phyloP scores from a whole-genome alignment of 1,140 invertebrate genomes.

The Ostrea edulis region DNA sequence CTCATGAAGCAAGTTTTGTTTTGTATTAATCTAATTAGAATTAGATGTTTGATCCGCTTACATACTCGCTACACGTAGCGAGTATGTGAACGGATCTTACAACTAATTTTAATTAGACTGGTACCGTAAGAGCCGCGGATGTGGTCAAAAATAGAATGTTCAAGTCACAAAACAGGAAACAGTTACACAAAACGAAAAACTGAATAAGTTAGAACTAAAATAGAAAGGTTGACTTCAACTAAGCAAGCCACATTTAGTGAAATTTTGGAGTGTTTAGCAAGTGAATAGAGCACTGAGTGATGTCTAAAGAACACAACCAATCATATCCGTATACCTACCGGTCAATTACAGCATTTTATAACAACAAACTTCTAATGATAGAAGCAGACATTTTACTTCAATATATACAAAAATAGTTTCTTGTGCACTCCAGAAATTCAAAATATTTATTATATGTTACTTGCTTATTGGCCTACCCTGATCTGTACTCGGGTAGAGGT shows the following conservation, averaged over 20 bases:
- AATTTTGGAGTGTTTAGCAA: not conserved
- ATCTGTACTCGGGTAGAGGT: conserved; percentile 67
- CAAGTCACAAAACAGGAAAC: too few species aligned
- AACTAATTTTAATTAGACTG: too few species aligned
- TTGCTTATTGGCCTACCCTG: conserved; percentile 43
- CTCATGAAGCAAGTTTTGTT: too few species aligned
- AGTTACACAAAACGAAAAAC: not conserved
- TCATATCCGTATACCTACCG: not conserved
- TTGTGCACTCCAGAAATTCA: not conserved
- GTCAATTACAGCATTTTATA: not conserved
- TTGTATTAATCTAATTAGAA: too few species aligned
- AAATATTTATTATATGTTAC: not conserved
- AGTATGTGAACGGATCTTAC: too few species aligned
- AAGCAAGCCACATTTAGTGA: not conserved
- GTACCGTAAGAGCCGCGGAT: too few species aligned
- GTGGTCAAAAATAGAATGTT: too few species aligned
- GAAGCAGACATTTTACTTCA: not conserved
- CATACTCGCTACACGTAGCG: too few species aligned
- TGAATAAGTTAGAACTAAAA: not conserved
- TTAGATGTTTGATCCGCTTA: too few species aligned
- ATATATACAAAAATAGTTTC: not conserved
- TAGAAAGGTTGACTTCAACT: not conserved
- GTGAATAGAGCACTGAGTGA: not conserved
- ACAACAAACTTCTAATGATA: conserved; percentile 23
- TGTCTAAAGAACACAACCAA: not conserved